Conservation (phyloP, 2,888 invertebrate species). For the Ochropleura leucogaster region DNA sequence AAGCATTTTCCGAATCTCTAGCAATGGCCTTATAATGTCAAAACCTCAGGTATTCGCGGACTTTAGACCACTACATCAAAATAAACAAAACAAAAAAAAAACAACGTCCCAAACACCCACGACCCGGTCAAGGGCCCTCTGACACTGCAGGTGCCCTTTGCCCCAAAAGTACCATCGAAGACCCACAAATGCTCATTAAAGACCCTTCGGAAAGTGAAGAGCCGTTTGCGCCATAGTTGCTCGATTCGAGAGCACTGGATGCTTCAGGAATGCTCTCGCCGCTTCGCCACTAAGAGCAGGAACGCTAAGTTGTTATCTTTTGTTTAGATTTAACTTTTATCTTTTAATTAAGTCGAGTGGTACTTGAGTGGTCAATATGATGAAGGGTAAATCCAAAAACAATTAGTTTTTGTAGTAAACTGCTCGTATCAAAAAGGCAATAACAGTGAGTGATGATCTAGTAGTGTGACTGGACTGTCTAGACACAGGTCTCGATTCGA, state of each 20-base stretch:
- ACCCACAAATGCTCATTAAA: constrained; percentile 65
- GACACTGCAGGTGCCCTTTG: constrained; percentile 46
- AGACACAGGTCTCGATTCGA: too few species aligned
- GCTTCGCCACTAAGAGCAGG: constrained; percentile 39
- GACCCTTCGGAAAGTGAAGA: constrained; percentile 49
- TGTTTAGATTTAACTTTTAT: constrained; percentile 26
- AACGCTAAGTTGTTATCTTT: constrained; percentile 8
- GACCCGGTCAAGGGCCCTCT: constrained; percentile 30
- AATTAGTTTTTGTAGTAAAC: background rate
- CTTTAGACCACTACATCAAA: background rate
- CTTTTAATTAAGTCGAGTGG: constrained; percentile 27
- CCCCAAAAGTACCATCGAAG: constrained; percentile 49
- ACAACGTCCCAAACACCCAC: background rate
- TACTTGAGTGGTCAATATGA: background rate
- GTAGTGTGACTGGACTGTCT: too few species aligned
- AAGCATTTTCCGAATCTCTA: too few species aligned
- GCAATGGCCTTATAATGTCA: too few species aligned
- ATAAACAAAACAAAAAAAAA: background rate
- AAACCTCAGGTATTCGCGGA: too few species aligned
- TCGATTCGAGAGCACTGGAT: constrained; percentile 50
- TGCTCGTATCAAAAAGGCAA: background rate
- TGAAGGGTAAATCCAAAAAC: background rate
- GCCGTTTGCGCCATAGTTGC: constrained; percentile 55
- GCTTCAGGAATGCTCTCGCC: constrained; percentile 32
- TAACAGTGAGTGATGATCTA: too few species aligned